Evolutionary conservation across 2,113 vertebrate genomes (phyloP), one percentile per base, ranked within the genome.

Genomic region (Gymnogyps californianus): DNA sequence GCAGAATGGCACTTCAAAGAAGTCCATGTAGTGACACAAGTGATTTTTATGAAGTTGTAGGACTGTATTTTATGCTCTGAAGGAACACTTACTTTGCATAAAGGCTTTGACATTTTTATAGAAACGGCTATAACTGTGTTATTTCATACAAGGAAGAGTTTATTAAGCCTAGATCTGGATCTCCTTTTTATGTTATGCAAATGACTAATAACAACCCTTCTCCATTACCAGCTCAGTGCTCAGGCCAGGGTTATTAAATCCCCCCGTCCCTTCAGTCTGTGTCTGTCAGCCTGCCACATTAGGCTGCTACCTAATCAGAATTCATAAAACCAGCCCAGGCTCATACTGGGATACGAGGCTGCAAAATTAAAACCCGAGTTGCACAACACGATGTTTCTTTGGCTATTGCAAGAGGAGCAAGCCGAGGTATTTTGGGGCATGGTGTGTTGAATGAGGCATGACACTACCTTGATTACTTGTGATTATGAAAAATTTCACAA

Each of bases 41-140:
- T 38, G 83, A 80, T 42, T 95, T 83, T 96, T 86, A 80, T 83
- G 29, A 83, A 61, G 46, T 65, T 28, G 25, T 70, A 76, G 59
- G 34, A 42, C 46, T 84, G 32, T 78, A 51, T 87, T 95, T 93
- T 69, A 67, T 70, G 66, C 36, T 92, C 61, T 88, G 69, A 93
- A 95, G 66, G 28, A 94, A 90, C n/a, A 65, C 40, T 89, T 92
- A 72, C 66, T 76, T 91, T n/a, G 18, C 74, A 72, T 84, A 92
- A 93, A 90, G 51, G 31, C 77, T 88, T 59, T 91, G 80, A 87
- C 75, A 71, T 91, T 96, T 96, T 96, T 88, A 96, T 93, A 89
- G 87, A 90, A 97, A 83, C 5, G 3, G 62, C 69, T 92, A 44
- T 69, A 96, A 83, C 71, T 55, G 34, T 83, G 79, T 90, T 96